Evolutionary conservation across 2,888 invertebrate genomes (phyloP), one percentile per base, ranked within the genome.

Genomic region (Ophioninae sp.): DNA sequence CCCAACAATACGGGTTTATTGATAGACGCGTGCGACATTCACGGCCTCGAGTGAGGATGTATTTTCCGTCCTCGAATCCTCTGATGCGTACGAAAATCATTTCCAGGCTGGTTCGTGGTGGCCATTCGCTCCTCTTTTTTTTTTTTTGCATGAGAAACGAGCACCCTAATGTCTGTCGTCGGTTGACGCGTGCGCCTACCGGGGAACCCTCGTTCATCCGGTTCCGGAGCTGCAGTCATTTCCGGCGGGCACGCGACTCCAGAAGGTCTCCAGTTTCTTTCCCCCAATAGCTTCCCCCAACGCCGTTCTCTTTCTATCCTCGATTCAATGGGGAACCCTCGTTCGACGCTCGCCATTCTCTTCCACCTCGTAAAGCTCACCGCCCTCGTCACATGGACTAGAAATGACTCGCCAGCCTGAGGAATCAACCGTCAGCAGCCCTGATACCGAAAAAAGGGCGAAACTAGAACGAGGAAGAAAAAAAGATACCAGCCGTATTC

Each of bases 151-250:
- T 13, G 57, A 75, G 17, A 70, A 68, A 20, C n/a, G 44, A 37
- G 73, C 82, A 72, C 82, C 79, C 82, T 74, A 74, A 81, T 79
- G 78, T 76, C 69, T 50, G 8, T 39, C 65, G 57, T 41, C 50
- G 65, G 41, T 13, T 65, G 69, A 68, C 83, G 77, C 77, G 83
- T 83, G 83, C 83, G 72, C 67, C 67, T 21, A 41, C 69, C 57
- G 13, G 39, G 20, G 39, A 57, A 61, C 76, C 82, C 79, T 65
- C 65, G 79, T 70, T 75, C 68, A 82, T 86, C 87, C 86, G 85
- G 82, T 88, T 87, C 88, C 86, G 88, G 82, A 79, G 84, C 77
- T 79, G 84, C 83, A 85, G 84, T 85, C 87, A 87, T 88, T 88
- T 88, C 88, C 88, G 86, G 85, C 74, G 50, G 85, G 82, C 87